Percentiles rank a stretch among this genome's conserved stretches.
Evolutionary conservation across 2,113 vertebrate species (phyloP).

Genomic region (Todiramphus saurophagus): DNA sequence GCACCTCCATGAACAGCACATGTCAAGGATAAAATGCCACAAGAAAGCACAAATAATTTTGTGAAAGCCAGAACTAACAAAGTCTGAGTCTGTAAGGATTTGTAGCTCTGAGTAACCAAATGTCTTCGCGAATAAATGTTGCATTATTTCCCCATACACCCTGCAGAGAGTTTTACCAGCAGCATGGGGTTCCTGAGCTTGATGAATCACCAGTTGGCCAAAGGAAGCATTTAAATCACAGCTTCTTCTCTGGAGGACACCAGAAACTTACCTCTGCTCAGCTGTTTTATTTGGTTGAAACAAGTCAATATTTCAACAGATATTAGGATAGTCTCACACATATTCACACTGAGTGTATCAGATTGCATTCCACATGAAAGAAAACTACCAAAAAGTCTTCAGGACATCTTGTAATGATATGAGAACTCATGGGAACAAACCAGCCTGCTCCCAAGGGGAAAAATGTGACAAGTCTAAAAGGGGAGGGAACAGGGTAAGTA

Average conservation of each 20-base stretch:
- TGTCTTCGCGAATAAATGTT: neutral
- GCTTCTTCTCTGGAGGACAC: neutral
- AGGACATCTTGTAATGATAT: neutral
- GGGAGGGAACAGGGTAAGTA: rapidly evolving
- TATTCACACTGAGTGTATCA: neutral
- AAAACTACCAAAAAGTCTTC: neutral
- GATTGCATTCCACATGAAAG: neutral
- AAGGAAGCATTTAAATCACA: neutral
- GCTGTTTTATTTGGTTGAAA: neutral
- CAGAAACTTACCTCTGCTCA: neutral
- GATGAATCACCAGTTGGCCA: neutral
- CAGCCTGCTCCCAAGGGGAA: neutral
- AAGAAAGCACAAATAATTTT: slow-evolving; percentile 7
- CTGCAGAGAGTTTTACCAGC: neutral
- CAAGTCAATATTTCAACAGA: neutral
- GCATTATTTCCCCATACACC: neutral
- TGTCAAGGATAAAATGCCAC: neutral
- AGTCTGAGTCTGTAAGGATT: neutral
- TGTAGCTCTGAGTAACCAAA: slow-evolving; percentile 4
- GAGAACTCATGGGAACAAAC: neutral
- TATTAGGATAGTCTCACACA: neutral
- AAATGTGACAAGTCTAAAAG: neutral
- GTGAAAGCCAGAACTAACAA: slow-evolving; percentile 21
- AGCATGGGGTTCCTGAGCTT: neutral
- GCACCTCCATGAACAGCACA: neutral